A percentile compares a stretch with the other conserved stretches of the same genome.
Evolutionary conservation across 2,113 vertebrate genomes (phyloP).

Genomic region (Meles meles): DNA sequence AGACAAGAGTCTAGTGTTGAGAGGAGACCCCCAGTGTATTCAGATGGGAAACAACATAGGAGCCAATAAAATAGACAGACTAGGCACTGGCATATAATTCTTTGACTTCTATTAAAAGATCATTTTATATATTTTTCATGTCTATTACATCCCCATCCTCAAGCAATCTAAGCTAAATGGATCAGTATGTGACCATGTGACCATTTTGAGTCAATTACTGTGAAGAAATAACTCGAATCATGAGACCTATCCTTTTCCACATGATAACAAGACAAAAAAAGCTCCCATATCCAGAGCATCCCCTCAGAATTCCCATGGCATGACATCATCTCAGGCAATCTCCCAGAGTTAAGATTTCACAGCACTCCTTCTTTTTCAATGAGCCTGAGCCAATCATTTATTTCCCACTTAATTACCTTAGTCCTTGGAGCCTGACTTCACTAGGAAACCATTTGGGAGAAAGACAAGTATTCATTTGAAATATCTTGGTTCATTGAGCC

Average conservation of each 20-base stretch:
- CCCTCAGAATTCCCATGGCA: not conserved
- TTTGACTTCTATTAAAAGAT: not conserved
- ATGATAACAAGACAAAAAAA: not conserved
- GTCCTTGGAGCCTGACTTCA: constrained; percentile 45
- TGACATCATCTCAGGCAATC: not conserved
- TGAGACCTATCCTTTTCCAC: not conserved
- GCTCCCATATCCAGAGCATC: not conserved
- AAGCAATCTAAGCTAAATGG: not conserved
- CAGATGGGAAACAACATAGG: not conserved
- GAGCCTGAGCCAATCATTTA: constrained; percentile 34
- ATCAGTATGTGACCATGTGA: not conserved
- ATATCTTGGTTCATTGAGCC: constrained; percentile 31
- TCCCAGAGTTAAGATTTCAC: not conserved
- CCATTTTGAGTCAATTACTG: constrained; percentile 27
- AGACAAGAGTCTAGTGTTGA: not conserved
- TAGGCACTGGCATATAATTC: not conserved
- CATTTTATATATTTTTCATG: not conserved
- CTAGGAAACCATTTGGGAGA: constrained; percentile 39
- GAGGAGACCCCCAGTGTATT: not conserved
- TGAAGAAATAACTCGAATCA: not conserved
- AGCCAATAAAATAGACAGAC: not conserved
- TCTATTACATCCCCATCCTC: constrained; percentile 23
- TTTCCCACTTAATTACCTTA: constrained; percentile 46
- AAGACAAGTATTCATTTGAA: constrained; percentile 19
- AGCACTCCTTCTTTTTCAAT: not conserved